Evolutionary conservation across 2,888 invertebrate species (phyloP).

Genomic region (Rotaria macrura): DNA sequence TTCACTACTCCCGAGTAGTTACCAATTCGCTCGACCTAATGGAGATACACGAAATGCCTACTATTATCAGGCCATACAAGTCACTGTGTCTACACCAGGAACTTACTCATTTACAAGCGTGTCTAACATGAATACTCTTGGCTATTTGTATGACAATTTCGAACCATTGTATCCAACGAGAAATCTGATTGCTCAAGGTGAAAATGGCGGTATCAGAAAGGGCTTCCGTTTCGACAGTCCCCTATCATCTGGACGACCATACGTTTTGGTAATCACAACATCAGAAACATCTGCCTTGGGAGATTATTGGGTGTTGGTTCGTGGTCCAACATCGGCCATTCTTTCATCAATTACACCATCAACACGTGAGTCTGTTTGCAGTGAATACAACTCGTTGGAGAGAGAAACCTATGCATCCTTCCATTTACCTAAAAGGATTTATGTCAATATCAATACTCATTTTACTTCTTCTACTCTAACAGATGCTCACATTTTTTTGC

Average conservation of each 20-base stretch:
- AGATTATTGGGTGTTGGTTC: not conserved
- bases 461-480: too few relatives aligned
- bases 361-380: not conserved
- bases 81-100: not conserved
- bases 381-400: too few relatives aligned
- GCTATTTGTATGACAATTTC: not conserved
- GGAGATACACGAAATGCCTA: not conserved
- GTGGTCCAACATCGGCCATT: not conserved
- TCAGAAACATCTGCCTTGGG: not conserved
- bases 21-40: not conserved
- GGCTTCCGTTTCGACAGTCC: not conserved
- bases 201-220: not conserved
- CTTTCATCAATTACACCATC: not conserved
- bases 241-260: not conserved
- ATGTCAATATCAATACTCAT: too few relatives aligned
- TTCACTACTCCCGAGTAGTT: not conserved
- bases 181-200: not conserved
- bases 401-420: not conserved
- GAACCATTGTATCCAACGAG: not conserved
- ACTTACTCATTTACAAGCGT: not conserved
- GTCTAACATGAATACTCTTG: not conserved
- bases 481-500: too few relatives aligned
- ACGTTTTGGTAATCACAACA: not conserved
- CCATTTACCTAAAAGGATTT: not conserved
- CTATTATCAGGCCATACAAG: not conserved